Base-by-base conservation (phyloP, 2,888 invertebrate species). In the Heliconius hortense region DNA sequence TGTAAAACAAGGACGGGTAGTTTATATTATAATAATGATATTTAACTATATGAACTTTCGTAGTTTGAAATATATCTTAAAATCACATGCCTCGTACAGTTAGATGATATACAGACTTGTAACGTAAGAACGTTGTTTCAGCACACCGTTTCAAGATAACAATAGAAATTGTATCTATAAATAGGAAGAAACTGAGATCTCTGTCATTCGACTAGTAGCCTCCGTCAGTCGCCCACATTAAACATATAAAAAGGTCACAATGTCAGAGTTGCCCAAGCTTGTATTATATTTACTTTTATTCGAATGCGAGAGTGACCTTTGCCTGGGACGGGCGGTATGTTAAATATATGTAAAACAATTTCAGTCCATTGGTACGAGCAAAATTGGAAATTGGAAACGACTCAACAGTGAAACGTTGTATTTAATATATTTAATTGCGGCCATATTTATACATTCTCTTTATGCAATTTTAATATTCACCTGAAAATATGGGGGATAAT, bases 181-280 rank as follows among this genome's bases (percentile, higher is more conserved):
- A 69, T 69, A 69, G 31, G 53, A 56, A 31, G 56, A 56, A 69
- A 69, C 69, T 56, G 31, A 69, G 53, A 28, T 56, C 35, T 35
- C 13, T 53, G 56, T 56, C 53, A 28, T 69, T 74, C 59, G 13
- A n/a, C 63, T 72, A 73, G 64, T 39, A 67, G 66, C 56, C 56
- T 69, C 64, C 31, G 8, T 35, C 31, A 8, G 8, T 64, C 72
- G 70, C 64, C 68, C 72, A 75, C 67, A 26, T 35, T n/a, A 70
- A 64, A 63, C 24, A 43, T 24, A 59, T 62, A 2, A 72, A 78
- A 77, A 73, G 77, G 63, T 76, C 53, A 75, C 53, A 77, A 67
- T 31, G 39, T 67, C 71, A 68, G 72, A 73, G 67, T 21, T 68
- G 35, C 63, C 28, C 59, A 75, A 67, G 73, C 59, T 71, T 72